Conservation (phyloP, 2,113 vertebrate genomes). For the Pachycephala philippinensis region DNA sequence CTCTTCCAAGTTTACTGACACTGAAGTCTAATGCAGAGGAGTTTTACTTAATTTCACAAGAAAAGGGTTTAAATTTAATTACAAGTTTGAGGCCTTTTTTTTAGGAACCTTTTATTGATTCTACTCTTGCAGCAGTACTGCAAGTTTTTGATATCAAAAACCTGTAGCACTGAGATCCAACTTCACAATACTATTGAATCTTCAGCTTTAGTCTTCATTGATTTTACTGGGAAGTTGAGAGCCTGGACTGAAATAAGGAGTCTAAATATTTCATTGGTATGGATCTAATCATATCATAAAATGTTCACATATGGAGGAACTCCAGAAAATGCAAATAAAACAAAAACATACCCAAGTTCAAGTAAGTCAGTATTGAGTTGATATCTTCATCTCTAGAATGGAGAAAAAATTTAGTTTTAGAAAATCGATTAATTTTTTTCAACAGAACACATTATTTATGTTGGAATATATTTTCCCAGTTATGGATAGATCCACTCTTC, state of each 20-base stretch:
- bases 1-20: background rate
- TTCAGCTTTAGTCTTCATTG: background rate
- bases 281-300: background rate
- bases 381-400: constrained; percentile 69
- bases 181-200: background rate
- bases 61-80: background rate
- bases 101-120: background rate
- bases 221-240: background rate
- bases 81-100: background rate
- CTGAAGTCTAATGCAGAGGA: background rate
- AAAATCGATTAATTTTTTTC: background rate
- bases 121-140: background rate
- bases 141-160: background rate
- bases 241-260: background rate
- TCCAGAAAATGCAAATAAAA: background rate
- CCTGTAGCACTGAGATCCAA: background rate
- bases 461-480: background rate
- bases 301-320: background rate
- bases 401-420: background rate
- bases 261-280: background rate
- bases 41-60: background rate
- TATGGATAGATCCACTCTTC: background rate
- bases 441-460: background rate
- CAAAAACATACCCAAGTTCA: constrained; percentile 79
- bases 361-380: constrained; percentile 72